Base-by-base conservation (phyloP, 2,797 vertebrate species). In the Valencia hispanica region DNA sequence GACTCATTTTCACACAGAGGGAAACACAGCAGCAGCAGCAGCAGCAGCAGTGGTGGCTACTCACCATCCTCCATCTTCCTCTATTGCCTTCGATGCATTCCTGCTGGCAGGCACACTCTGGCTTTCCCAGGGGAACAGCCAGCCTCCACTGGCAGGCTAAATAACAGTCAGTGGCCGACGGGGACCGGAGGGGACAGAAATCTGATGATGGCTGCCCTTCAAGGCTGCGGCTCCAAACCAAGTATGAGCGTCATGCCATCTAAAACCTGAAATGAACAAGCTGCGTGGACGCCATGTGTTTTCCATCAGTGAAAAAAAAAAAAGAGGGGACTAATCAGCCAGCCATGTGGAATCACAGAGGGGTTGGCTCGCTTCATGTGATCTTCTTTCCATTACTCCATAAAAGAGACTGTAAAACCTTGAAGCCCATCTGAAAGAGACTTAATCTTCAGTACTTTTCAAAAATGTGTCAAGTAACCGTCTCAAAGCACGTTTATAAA, bases 1-100 rank as follows among this genome's bases (percentile, higher is more conserved):
- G 90, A 93, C 92, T 94, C 89, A 92, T 94, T 94, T 95, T 94
- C 93, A 92, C 93, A 94, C 93, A 92, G 91, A 92, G 90, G 88
- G 85, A 87, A 87, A 93, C 82, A 77, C 86, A 90, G 90, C 89
- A 86, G 87, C 77, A 81, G 91, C 86, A 88, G 90, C 84, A 6
- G 45, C 48, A 36, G 79, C 85, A 87, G 90, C 87, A 77, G 85
- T 66, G 79, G 91, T 79, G 87, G 91, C 87, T 82, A 83, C 88
- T 91, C 92, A 88, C 87, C 91, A 87, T 93, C 91, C 91, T 93
- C 92, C 93, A 93, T 94, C 92, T 93, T 94, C 87, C 86, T 93
- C 90, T 75, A 77, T 86, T 92, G 87, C 91, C 83, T 90, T 82
- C 83, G 71, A 90, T 91, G 90, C 88, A 90, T 92, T 93, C 88